phyloP scores from a whole-genome alignment of 2,888 invertebrate genomes.

The Melieria picta region DNA sequence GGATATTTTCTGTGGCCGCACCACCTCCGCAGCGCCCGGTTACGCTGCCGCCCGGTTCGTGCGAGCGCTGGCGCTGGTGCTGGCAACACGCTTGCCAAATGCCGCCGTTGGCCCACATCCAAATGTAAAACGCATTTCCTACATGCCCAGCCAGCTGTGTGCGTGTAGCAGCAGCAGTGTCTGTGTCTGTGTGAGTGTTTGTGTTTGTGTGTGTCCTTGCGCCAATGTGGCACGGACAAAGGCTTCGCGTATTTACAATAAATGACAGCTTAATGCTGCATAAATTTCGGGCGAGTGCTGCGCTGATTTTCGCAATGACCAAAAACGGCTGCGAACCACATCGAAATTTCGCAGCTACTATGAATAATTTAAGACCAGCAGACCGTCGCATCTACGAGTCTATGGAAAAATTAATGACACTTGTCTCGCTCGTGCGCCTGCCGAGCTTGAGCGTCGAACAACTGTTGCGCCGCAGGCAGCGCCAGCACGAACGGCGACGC shows the following conservation, averaged over 20 bases:
- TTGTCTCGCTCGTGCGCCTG: no score
- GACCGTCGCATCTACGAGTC: no score
- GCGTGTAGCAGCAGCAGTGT: neutral
- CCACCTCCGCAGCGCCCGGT: neutral
- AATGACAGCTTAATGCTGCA: conserved; percentile 8
- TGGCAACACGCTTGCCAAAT: neutral
- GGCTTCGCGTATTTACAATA: neutral
- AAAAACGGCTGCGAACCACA: no score
- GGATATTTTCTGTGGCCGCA: no score
- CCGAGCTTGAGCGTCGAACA: no score
- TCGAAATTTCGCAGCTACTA: no score
- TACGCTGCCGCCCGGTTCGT: neutral
- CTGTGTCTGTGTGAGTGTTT: neutral
- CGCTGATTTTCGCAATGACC: no score
- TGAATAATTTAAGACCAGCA: no score
- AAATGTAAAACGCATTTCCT: conserved; percentile 28
- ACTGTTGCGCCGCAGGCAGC: no score
- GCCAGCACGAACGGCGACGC: no score
- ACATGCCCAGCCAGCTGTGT: neutral
- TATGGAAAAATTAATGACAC: no score
- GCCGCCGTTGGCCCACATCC: conserved; percentile 29
- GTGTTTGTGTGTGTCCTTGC: neutral
- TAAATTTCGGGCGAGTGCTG: neutral
- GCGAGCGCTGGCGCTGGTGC: neutral
- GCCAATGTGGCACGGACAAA: neutral